Evolutionary conservation across 2,797 vertebrate species (phyloP).

Genomic region (Anguilla obscura): DNA sequence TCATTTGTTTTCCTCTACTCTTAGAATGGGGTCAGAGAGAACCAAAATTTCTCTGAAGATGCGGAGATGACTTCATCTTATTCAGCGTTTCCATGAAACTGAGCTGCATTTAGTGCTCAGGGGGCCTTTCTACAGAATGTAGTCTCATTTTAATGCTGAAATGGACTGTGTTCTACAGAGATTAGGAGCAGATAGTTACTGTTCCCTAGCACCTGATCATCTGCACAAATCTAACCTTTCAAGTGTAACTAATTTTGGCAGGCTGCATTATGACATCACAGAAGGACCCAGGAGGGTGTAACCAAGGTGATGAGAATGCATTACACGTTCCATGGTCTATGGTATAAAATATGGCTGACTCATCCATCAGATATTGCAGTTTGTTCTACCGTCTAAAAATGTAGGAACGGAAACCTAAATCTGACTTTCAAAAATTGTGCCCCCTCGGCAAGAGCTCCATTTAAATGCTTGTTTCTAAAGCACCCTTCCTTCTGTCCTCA

Average conservation of each 20-base stretch:
- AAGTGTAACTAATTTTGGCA: neutral
- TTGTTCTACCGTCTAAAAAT: neutral
- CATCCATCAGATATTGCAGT: no score
- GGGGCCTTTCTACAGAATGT: neutral
- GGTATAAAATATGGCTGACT: neutral
- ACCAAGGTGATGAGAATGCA: neutral
- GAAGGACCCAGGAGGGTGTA: neutral
- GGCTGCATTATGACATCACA: neutral
- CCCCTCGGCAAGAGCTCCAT: neutral
- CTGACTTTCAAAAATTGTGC: neutral
- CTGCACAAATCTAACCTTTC: neutral
- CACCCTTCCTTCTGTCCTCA: neutral
- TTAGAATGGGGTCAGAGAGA: neutral
- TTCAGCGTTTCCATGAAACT: neutral
- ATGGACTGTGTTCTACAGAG: neutral
- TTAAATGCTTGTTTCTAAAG: neutral
- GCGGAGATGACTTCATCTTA: slow-evolving; percentile 8
- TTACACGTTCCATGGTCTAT: neutral
- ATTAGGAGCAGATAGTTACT: neutral
- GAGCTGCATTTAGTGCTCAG: neutral
- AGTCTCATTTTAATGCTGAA: neutral
- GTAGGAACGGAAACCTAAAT: neutral
- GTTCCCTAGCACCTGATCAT: neutral
- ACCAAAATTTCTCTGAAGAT: neutral
- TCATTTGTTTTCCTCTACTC: neutral